Percentiles rank a stretch among this genome's conserved stretches.
These are phyloP conservation scores for Epinephelus moara DNA, from an alignment of 2,113 vertebrate species.

Conservation along the genomic window DNA sequence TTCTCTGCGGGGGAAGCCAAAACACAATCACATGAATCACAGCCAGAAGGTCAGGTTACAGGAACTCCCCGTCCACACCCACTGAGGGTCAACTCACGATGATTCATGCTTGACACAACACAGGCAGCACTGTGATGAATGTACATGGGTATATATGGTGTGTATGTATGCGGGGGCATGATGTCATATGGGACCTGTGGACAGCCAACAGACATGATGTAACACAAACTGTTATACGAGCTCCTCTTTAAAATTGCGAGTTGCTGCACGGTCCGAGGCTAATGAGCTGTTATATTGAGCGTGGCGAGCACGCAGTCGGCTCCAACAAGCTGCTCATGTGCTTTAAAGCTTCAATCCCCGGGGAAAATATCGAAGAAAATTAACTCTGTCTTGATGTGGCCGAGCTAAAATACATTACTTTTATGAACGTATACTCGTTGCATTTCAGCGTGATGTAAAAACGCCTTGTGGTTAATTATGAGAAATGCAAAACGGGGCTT, in stretches of 20 bases:
- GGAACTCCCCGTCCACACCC: constrained; percentile 43
- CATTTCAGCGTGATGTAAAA: constrained; percentile 22
- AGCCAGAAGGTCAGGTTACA: constrained; percentile 23
- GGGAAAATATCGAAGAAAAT: constrained; percentile 1
- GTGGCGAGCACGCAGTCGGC: background rate
- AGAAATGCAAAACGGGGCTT: constrained; percentile 24
- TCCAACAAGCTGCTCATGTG: constrained; percentile 2
- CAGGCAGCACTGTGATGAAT: constrained; percentile 64
- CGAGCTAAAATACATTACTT: constrained; percentile 22
- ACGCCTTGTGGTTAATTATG: constrained; percentile 37
- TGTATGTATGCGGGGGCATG: constrained; percentile 50
- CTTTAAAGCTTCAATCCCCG: constrained; percentile 19
- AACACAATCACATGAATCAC: constrained; percentile 62
- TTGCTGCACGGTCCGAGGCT: constrained; percentile 23
- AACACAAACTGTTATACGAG: constrained; percentile 56
- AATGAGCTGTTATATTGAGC: constrained; percentile 44
- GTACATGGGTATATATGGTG: constrained; percentile 63
- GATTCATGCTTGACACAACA: constrained; percentile 78
- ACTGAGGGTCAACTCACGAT: constrained; percentile 59
- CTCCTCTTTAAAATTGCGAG: constrained; percentile 44
- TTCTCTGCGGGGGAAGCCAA: constrained; percentile 87
- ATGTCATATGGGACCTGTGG: constrained; percentile 69
- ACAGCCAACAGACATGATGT: constrained; percentile 72
- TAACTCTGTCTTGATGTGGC: constrained; percentile 46
- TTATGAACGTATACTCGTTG: constrained; percentile 11